These are phyloP conservation scores for Pogonocherus hispidulus DNA, from an alignment of 2,888 invertebrate species.

Conservation along the genomic window DNA sequence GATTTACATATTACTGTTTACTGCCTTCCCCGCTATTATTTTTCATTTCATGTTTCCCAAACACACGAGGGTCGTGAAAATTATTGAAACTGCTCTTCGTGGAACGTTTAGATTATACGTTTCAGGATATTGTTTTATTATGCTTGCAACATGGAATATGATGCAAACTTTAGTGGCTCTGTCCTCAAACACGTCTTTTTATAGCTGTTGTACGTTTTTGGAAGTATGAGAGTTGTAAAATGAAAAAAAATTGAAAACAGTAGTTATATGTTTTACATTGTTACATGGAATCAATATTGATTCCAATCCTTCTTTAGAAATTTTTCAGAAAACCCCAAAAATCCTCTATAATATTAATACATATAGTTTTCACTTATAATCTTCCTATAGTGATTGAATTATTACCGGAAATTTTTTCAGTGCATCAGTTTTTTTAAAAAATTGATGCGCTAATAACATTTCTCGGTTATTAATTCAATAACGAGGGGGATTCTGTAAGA, in stretches of 20 bases:
- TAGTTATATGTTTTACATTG: no score
- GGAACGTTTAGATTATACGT: slow-evolving; percentile 6
- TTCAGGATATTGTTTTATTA: slow-evolving; percentile 9
- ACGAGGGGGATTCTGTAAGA: no score
- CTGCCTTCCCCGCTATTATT: slow-evolving; percentile 34
- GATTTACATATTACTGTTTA: slow-evolving; percentile 47
- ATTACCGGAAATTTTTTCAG: no score
- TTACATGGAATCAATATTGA: no score
- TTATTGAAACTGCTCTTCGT: slow-evolving; percentile 9
- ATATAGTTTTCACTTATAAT: no score
- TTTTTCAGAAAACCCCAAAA: no score
- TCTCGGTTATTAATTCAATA: no score
- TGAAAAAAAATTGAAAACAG: background rate
- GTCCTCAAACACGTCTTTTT: background rate
- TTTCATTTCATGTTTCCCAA: slow-evolving; percentile 22
- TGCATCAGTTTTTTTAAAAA: no score
- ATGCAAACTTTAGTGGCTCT: background rate
- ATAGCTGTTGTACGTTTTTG: background rate
- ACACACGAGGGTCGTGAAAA: slow-evolving; percentile 6
- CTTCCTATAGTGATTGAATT: no score
- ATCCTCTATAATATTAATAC: no score
- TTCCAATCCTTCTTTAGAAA: no score
- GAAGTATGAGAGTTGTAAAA: background rate
- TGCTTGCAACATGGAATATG: background rate
- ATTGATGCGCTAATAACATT: no score